These are phyloP conservation scores for Caenorhabditis sp. DNA, from an alignment of 2,888 invertebrate genomes.

Conservation along the genomic window DNA sequence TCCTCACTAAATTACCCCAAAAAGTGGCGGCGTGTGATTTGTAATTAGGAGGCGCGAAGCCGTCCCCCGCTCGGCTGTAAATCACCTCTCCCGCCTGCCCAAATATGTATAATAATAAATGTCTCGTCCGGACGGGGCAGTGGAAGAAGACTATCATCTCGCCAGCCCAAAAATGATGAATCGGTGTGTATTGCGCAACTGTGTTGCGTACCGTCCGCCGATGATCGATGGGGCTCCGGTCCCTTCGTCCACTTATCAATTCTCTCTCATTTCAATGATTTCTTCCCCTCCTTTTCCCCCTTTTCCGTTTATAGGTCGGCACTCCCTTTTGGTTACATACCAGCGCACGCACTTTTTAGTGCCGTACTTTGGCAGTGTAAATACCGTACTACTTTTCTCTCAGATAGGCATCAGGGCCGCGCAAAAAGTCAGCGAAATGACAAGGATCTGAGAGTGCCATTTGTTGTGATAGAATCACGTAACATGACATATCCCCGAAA, in stretches of 20 bases:
- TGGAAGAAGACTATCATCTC: constrained; percentile 22
- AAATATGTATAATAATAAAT: constrained; percentile 47
- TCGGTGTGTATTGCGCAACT: constrained; percentile 47
- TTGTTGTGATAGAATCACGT: constrained; percentile 54
- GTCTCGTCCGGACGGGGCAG: too few relatives aligned
- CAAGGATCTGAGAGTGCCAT: constrained; percentile 28
- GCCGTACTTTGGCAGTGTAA: constrained; percentile 5
- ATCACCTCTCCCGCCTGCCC: constrained; percentile 5
- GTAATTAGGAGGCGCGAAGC: constrained; percentile 47
- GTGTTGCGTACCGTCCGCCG: constrained; percentile 36
- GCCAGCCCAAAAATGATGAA: constrained; percentile 49
- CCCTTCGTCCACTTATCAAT: not conserved
- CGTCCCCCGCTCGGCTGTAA: constrained; percentile 28
- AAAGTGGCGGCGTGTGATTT: constrained; percentile 26
- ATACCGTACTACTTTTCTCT: constrained; percentile 5
- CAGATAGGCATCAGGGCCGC: constrained; percentile 28
- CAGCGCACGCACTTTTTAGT: constrained; percentile 14
- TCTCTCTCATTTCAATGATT: constrained; percentile 7
- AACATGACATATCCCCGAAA: constrained; percentile 51
- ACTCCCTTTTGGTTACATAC: too few relatives aligned
- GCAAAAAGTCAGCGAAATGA: too few relatives aligned
- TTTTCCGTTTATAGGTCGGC: not conserved
- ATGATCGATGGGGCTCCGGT: constrained; percentile 45
- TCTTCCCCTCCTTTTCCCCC: not conserved
- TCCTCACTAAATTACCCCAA: constrained; percentile 44